Evolutionary conservation across 2,113 vertebrate species (phyloP).

Genomic region (Ictalurus punctatus): DNA sequence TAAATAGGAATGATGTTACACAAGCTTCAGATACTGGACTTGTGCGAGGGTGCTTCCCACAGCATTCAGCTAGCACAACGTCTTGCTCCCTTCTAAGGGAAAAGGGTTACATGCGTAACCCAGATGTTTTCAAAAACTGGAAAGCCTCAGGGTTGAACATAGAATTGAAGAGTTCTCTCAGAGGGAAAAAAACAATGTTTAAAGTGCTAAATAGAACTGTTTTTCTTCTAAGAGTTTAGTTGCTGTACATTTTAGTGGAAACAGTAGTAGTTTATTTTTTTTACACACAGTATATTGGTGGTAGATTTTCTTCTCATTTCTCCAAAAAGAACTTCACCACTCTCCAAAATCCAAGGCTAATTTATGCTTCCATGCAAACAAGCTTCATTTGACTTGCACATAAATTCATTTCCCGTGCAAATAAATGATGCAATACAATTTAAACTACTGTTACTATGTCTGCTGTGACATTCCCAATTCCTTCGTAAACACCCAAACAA

Average conservation of each 20-base stretch:
- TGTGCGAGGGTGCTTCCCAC: too few species aligned
- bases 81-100: too few species aligned
- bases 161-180: background rate
- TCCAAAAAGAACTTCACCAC: background rate
- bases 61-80: too few species aligned
- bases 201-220: background rate
- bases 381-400: background rate
- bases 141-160: background rate
- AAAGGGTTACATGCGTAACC: too few species aligned
- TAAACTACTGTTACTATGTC: background rate
- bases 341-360: background rate
- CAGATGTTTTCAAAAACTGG: background rate
- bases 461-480: background rate
- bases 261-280: background rate
- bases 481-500: background rate
- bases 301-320: background rate
- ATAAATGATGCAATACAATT: slow-evolving; percentile 3
- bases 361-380: background rate
- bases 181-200: background rate
- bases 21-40: too few species aligned
- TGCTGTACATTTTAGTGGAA: background rate
- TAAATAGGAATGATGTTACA: too few species aligned
- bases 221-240: background rate
- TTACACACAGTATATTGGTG: background rate
- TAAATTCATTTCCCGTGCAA: background rate